Evolutionary conservation across 1,140 invertebrate genomes (phyloP).

Genomic region (Drosophila gunungcola): DNA sequence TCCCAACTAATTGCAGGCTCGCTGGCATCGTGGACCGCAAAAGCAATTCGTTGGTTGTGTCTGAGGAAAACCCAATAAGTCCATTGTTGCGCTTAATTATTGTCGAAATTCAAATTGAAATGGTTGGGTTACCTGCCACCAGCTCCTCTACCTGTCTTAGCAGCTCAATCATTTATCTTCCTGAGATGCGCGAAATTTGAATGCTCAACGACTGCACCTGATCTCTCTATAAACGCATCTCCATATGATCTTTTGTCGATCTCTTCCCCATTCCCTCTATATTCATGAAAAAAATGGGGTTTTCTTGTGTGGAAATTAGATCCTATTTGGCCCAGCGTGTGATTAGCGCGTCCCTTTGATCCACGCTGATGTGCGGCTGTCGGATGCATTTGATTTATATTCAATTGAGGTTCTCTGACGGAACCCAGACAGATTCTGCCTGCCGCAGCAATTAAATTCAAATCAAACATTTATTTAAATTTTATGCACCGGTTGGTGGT

Average conservation of each 20-base stretch:
- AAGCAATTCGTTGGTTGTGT: constrained; percentile 30
- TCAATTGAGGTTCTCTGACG: constrained; percentile 55
- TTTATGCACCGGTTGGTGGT: constrained; percentile 77
- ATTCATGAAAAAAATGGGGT: constrained; percentile 59
- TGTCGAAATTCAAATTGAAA: constrained; percentile 79
- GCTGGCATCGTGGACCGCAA: constrained; percentile 52
- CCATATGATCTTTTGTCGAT: constrained; percentile 28
- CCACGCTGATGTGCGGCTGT: constrained; percentile 23
- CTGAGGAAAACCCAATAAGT: constrained; percentile 71
- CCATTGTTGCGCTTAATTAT: constrained; percentile 82
- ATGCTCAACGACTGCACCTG: constrained; percentile 62
- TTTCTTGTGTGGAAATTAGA: constrained; percentile 78
- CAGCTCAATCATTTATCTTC: constrained; percentile 74
- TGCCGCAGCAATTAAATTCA: constrained; percentile 74
- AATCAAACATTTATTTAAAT: constrained; percentile 84
- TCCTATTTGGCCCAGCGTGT: constrained; percentile 82
- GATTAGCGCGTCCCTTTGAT: constrained; percentile 80
- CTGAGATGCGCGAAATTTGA: constrained; percentile 77
- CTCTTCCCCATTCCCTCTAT: not conserved
- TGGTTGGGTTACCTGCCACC: constrained; percentile 52
- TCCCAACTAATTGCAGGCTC: constrained; percentile 75
- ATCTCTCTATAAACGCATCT: constrained; percentile 74
- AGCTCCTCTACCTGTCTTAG: constrained; percentile 27
- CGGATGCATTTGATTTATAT: constrained; percentile 75
- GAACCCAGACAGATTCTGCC: constrained; percentile 27